Evolutionary conservation across 2,888 invertebrate genomes (phyloP).

Genomic region (Drosophila putrida): DNA sequence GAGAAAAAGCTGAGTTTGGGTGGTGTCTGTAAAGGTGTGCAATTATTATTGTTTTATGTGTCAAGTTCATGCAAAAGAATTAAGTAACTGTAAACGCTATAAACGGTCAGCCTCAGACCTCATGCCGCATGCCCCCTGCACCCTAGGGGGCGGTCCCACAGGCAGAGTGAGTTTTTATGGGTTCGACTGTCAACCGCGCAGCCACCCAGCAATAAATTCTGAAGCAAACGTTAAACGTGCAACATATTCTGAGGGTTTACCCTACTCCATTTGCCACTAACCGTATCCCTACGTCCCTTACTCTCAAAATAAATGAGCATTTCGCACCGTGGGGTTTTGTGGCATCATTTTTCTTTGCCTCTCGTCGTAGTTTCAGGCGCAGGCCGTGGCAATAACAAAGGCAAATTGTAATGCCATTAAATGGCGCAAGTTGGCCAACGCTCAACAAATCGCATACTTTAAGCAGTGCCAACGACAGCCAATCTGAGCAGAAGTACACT

Average conservation of each 20-base stretch:
- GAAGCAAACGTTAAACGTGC: conserved; percentile 71
- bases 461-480: conserved; percentile 39
- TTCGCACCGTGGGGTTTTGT: conserved; percentile 66
- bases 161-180: conserved; percentile 65
- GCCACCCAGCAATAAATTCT: conserved; percentile 70
- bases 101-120: conserved; percentile 52
- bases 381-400: conserved; percentile 61
- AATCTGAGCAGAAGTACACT: conserved; percentile 20
- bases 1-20: conserved; percentile 13
- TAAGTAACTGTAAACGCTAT: conserved; percentile 76
- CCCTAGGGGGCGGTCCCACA: conserved; percentile 3
- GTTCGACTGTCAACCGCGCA: conserved; percentile 72
- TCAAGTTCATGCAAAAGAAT: conserved; percentile 77
- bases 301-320: conserved; percentile 72
- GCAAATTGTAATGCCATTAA: conserved; percentile 76
- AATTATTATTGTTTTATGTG: conserved; percentile 74
- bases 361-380: conserved; percentile 13
- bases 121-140: neutral
- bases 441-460: conserved; percentile 65
- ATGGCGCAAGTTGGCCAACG: conserved; percentile 66
- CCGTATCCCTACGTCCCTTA: conserved; percentile 11
- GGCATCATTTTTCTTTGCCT: conserved; percentile 67
- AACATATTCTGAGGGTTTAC: conserved; percentile 68
- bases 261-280: conserved; percentile 10
- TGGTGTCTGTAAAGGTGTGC: conserved; percentile 46